Base-by-base conservation (phyloP, 2,797 vertebrate species). In the Rhynchonycteris naso region DNA sequence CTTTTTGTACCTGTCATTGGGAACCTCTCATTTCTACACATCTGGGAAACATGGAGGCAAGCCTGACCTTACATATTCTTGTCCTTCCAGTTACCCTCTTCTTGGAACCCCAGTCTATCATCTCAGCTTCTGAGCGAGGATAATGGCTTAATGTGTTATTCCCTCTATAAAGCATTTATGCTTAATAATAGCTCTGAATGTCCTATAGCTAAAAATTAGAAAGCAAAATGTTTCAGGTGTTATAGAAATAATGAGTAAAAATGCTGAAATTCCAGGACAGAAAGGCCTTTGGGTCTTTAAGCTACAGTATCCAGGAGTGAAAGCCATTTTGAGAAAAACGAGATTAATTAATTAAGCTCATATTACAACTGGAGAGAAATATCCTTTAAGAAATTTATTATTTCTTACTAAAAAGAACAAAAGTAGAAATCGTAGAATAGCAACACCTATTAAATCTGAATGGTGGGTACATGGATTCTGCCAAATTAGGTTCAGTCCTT, bases 161-260 rank as follows among this genome's bases (percentile, higher is more conserved):
- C 74, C 19, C 19, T 75, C 78, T 47, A 59, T 52, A 93, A 93
- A 95, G 68, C 19, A 74, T 78, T 87, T 63, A 87, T 69, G 69
- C 58, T 93, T 90, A 74, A 83, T 79, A 81, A 93, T 50, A 76
- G 18, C 9, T 10, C 4, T 63, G 71, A 50, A 82, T 54, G 63
- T 61, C 79, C 56, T 78, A 56, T 6, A 79, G 43, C 47, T 86
- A 81, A 96, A 97, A 94, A 75, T 26, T 88, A 22, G 38, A 90
- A 93, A 94, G 81, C 65, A 92, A 88, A 95, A 92, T 83, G 95
- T 82, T 78, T 75, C 84, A 66, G 28, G 21, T 79, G 68, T 93
- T 79, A 59, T 33, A 58, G 16, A 93, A 96, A 88, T n/a, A n/a
- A n/a, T 50, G 21, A 97, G 24, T 16, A 92, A 16, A 7, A 93